These are phyloP conservation scores for Coptodon rendalli DNA, from an alignment of 2,113 vertebrate genomes.

Conservation along the genomic window DNA sequence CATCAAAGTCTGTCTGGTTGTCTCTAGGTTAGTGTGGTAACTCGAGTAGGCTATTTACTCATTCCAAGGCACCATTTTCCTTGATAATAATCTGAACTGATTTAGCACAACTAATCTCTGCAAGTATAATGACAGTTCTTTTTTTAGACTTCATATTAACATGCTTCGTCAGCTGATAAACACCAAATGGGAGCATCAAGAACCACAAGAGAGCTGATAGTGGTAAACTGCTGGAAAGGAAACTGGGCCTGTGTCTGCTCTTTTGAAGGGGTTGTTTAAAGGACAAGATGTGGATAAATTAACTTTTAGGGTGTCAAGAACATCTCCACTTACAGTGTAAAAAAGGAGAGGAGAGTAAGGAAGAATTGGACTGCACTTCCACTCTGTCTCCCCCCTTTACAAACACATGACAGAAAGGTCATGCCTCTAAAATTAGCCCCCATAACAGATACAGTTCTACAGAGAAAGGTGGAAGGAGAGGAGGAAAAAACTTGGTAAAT, in stretches of 20 bases:
- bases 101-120: not conserved
- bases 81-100: not conserved
- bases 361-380: not conserved
- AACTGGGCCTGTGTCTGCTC: not conserved
- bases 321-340: slow-evolving; percentile 51
- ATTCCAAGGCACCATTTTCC: not conserved
- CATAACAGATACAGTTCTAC: not conserved
- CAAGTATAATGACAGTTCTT: not conserved
- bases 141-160: not conserved
- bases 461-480: not conserved
- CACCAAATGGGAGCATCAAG: not conserved
- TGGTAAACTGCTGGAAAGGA: not conserved
- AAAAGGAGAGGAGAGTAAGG: not conserved
- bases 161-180: not conserved
- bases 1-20: not conserved
- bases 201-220: not conserved
- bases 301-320: slow-evolving; percentile 12
- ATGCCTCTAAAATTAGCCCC: slow-evolving; percentile 60
- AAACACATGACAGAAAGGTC: slow-evolving; percentile 61
- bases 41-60: not conserved
- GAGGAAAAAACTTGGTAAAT: not conserved
- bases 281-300: slow-evolving; percentile 51
- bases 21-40: not conserved
- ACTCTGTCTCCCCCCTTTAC: slow-evolving; percentile 8
- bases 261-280: slow-evolving; percentile 10